Evolutionary conservation across 2,113 vertebrate species (phyloP).

Genomic region (Ovis canadensis): DNA sequence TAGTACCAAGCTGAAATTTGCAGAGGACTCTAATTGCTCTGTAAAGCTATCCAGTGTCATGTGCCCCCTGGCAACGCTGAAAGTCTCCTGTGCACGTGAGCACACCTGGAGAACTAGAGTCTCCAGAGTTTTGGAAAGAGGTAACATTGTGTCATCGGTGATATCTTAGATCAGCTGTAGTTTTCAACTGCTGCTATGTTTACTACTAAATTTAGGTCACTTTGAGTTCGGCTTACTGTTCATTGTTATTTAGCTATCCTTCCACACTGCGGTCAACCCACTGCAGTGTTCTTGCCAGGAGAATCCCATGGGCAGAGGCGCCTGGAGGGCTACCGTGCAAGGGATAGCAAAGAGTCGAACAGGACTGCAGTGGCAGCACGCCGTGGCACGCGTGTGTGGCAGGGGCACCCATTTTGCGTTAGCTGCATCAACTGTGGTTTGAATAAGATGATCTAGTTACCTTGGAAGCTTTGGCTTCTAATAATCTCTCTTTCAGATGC

Average conservation of each 20-base stretch:
- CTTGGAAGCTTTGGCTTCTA: not conserved
- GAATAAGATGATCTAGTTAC: not conserved
- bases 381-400: accelerated
- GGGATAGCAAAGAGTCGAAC: not conserved
- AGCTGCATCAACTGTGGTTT: not conserved
- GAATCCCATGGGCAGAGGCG: not conserved
- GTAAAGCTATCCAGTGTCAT: not conserved
- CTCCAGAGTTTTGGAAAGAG: not conserved
- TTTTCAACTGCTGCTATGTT: not conserved
- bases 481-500: not conserved
- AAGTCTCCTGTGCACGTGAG: not conserved
- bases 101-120: too few species aligned
- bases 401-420: not conserved
- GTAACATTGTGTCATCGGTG: not conserved
- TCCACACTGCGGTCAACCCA: not conserved
- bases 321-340: not conserved
- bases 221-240: not conserved
- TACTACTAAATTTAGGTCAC: not conserved
- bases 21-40: not conserved
- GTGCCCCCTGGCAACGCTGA: accelerated
- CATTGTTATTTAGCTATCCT: not conserved
- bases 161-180: not conserved
- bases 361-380: accelerated
- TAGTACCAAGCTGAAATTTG: not conserved
- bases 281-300: not conserved